Base-by-base conservation (phyloP, 2,797 vertebrate genomes). In the Microchirus variegatus region DNA sequence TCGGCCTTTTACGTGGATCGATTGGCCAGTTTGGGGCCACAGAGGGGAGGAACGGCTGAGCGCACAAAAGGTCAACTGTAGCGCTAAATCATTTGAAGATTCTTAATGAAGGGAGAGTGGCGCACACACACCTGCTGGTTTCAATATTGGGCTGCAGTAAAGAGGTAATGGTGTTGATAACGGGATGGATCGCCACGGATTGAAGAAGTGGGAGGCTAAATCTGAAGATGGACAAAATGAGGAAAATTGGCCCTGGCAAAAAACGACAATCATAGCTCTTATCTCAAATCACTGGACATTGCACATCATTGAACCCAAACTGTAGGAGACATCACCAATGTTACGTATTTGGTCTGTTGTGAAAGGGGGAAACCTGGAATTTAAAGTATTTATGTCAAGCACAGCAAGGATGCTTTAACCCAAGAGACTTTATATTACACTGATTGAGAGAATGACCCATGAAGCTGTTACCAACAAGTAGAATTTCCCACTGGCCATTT, bases 1-100 rank as follows among this genome's bases (percentile, higher is more conserved):
- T 90, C 80, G 87, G 89, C 90, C 90, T 92, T 92, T 93, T 86
- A 90, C 82, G 77, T 63, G 85, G 82, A 93, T 92, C 90, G 89
- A 91, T 92, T 77, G 88, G 84, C 77, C 73, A 31, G 80, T 90
- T 90, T 80, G 67, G 82, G 75, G 81, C 67, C 52, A 26, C 75
- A 44, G 57, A 83, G 77, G 80, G 74, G 73, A 73, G 78, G 75
- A 73, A 67, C 87, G 82, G 83, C 78, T 79, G 81, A 79, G 80
- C 78, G 36, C 72, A 63, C 75, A 40, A 92, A 94, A 93, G 92
- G 92, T 93, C 91, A 92, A 89, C 83, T 75, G 77, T 87, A 82
- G 84, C 59, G 70, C 81, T 89, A 87, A 92, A 92, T 93, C 90
- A 90, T 89, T 90, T 84, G 84, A 86, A 88, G 87, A 89, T 90